Evolutionary conservation across 1,140 invertebrate genomes (phyloP), one percentile per base, ranked within the genome.

Genomic region (Melitaea cinxia): DNA sequence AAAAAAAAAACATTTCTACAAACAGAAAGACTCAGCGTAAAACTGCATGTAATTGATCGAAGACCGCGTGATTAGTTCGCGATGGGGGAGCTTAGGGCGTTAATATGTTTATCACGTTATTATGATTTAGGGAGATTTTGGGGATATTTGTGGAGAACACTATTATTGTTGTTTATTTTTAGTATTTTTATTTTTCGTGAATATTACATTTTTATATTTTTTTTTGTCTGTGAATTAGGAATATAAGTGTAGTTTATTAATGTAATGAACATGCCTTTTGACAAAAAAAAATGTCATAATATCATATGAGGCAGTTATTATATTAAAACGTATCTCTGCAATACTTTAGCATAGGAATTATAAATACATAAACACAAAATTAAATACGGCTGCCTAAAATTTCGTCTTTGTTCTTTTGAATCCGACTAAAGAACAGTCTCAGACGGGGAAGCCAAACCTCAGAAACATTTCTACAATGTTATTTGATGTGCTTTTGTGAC

Each of bases 31-130:
- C 19, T 30, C 57, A 72, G 61, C 78, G 15, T 19, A 77, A 81
- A 82, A 81, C 77, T 77, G 66, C 47, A 28, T 60, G 60, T 84
- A 84, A 84, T 84, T 84, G 82, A 84, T 84, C 76, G 78, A 82
- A 70, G 76, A 82, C 54, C 72, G 45, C 72, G 61, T 71, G 73
- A 84, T 82, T 79, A 79, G 76, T 78, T 57, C 57, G 56, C 19
- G 50, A 53, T 62, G 65, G 58, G 39, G 14, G 54, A 63, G 61
- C 50, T 42, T 45, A 65, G 60, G 53, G 56, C 55, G 61, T 28
- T 70, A 49, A 59, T 45, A 53, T 37, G 28, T 35, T 52, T 45
- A 45, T 49, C 33, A 54, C 33, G 30, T 35, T 61, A 39, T 47
- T 15, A 21, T 33, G 53, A 56, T 56, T 56, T 56, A 14, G 2